phyloP scores from a whole-genome alignment of 2,888 invertebrate genomes.

The Lasioglossum leucozonium region DNA sequence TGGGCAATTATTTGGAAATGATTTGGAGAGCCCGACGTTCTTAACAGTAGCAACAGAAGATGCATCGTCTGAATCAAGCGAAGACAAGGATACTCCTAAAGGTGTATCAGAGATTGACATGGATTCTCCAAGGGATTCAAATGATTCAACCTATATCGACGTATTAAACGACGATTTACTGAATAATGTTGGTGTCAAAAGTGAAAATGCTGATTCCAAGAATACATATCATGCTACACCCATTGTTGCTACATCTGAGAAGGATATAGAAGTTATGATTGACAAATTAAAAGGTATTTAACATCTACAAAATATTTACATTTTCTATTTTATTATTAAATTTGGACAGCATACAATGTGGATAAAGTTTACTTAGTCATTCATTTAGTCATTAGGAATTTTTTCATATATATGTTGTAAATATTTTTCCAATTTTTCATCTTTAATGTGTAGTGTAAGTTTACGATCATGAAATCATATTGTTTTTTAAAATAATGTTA shows the following conservation, averaged over 20 bases:
- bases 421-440: slow-evolving; percentile 32
- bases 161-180: slow-evolving; percentile 78
- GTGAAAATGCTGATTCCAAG: slow-evolving; percentile 68
- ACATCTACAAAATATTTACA: slow-evolving; percentile 22
- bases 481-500: slow-evolving; percentile 19
- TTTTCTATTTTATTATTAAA: slow-evolving; percentile 18
- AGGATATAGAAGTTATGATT: slow-evolving; percentile 82
- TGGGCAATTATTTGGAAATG: slow-evolving; percentile 6
- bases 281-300: slow-evolving; percentile 81
- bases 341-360: slow-evolving; percentile 25
- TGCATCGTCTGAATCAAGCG: slow-evolving; percentile 78
- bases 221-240: slow-evolving; percentile 74
- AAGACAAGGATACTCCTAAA: slow-evolving; percentile 78
- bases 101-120: slow-evolving; percentile 81
- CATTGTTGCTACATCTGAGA: slow-evolving; percentile 78
- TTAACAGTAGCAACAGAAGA: slow-evolving; percentile 48
- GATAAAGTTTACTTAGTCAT: slow-evolving; percentile 11
- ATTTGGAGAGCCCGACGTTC: slow-evolving; percentile 21
- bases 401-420: slow-evolving; percentile 39
- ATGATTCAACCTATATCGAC: slow-evolving; percentile 77
- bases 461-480: slow-evolving; percentile 30
- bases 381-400: slow-evolving; percentile 42
- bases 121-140: slow-evolving; percentile 79
- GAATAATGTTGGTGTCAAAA: slow-evolving; percentile 54
- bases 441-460: slow-evolving; percentile 34